Conservation (phyloP, 2,888 invertebrate species). For the Brachypterus glaber region DNA sequence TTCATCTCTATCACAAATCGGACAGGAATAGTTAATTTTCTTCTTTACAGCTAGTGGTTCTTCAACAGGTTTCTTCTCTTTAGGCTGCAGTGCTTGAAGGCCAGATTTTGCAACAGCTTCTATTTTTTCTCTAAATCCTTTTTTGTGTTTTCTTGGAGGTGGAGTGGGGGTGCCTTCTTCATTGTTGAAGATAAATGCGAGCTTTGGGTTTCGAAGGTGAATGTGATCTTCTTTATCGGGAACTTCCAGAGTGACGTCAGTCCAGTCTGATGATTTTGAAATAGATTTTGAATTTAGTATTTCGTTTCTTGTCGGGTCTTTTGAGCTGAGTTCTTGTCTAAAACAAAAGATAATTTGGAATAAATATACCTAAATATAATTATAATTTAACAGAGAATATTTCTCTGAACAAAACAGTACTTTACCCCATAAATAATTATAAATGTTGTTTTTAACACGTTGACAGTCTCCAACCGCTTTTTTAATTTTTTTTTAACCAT, state of each 20-base stretch:
- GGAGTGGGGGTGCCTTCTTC: constrained; percentile 37
- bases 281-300: constrained; percentile 20
- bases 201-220: constrained; percentile 33
- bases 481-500: background rate
- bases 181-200: constrained; percentile 34
- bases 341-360: constrained; percentile 12
- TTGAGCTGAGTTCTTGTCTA: constrained; percentile 26
- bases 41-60: constrained; percentile 37
- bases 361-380: too few relatives aligned
- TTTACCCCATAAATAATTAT: too few relatives aligned
- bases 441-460: too few relatives aligned
- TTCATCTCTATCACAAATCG: constrained; percentile 34
- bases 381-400: too few relatives aligned
- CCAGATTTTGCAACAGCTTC: constrained; percentile 35
- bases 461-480: too few relatives aligned
- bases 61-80: constrained; percentile 26
- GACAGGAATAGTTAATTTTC: constrained; percentile 37
- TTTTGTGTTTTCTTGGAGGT: constrained; percentile 37
- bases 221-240: constrained; percentile 38
- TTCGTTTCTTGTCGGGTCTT: constrained; percentile 9
- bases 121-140: constrained; percentile 34
- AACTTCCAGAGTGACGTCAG: constrained; percentile 45
- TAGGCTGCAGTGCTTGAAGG: constrained; percentile 31
- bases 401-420: too few relatives aligned
- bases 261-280: constrained; percentile 43